Evolutionary conservation across 2,797 vertebrate species (phyloP).

Genomic region (Falco novaeseelandiae): DNA sequence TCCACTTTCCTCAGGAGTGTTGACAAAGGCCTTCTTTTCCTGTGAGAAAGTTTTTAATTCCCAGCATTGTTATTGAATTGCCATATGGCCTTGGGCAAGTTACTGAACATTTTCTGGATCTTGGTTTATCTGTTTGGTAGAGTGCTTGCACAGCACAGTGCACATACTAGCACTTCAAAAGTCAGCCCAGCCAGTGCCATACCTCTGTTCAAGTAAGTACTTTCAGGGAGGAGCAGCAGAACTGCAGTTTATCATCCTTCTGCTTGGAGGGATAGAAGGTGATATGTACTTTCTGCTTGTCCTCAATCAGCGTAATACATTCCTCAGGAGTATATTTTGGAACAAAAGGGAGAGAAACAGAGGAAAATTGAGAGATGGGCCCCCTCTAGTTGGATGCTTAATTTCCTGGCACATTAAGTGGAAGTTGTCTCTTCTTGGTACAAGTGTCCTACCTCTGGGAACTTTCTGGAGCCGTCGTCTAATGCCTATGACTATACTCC

Average conservation of each 20-base stretch:
- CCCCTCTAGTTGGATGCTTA: neutral
- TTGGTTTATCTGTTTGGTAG: conserved; percentile 16
- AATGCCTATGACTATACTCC: neutral
- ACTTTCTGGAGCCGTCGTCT: neutral
- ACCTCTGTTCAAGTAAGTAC: neutral
- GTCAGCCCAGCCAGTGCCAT: neutral
- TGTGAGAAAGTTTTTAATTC: conserved; percentile 38
- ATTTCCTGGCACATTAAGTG: neutral
- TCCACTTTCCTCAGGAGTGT: neutral
- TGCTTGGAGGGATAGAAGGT: neutral
- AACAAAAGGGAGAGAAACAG: neutral
- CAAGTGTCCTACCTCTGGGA: neutral
- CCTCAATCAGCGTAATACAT: neutral
- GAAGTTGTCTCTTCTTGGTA: neutral
- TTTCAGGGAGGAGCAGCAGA: neutral
- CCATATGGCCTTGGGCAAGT: neutral
- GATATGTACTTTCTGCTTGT: neutral
- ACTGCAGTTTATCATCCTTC: neutral
- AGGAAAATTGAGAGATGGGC: neutral
- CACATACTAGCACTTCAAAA: neutral
- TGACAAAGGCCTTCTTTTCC: neutral
- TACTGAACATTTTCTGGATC: neutral
- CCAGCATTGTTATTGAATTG: conserved; percentile 35
- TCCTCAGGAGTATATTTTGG: neutral
- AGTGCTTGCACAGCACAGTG: conserved; percentile 23